Conservation (phyloP, 1,140 invertebrate genomes). For the Drosophila kikkawai region DNA sequence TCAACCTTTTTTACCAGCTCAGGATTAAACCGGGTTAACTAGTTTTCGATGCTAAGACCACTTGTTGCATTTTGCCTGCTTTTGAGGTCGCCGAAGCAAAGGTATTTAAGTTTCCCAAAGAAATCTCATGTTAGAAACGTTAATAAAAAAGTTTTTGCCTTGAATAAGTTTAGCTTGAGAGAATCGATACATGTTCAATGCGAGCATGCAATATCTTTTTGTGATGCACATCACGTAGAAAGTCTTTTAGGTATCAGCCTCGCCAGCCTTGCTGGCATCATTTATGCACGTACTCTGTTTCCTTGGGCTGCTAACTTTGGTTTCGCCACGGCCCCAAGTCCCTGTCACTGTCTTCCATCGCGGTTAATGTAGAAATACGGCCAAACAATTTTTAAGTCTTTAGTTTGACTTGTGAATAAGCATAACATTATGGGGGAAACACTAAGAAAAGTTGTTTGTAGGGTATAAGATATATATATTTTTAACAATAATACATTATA, state of each 20-base stretch:
- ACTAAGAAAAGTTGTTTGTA: not conserved
- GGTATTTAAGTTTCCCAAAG: not conserved
- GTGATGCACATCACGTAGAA: conserved; percentile 37
- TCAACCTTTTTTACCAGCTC: not conserved
- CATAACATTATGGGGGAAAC: not conserved
- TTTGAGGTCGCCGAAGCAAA: not conserved
- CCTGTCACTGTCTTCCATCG: conserved; percentile 16
- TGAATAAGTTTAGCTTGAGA: not conserved
- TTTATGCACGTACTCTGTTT: conserved; percentile 44
- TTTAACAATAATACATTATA: conserved; percentile 37
- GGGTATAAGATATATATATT: not conserved
- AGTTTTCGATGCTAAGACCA: not conserved
- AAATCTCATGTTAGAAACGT: not conserved
- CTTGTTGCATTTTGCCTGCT: conserved; percentile 13
- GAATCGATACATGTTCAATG: conserved; percentile 35
- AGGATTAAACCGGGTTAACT: not conserved
- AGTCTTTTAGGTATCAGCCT: conserved; percentile 37
- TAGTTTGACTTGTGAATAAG: conserved; percentile 10
- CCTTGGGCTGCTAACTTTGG: conserved; percentile 24
- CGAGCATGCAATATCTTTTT: conserved; percentile 16
- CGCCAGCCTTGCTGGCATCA: conserved; percentile 30
- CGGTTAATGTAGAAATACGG: conserved; percentile 6
- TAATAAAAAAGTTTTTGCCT: conserved; percentile 7
- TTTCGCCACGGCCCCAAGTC: conserved; percentile 14
- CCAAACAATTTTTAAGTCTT: conserved; percentile 7